phyloP scores from a whole-genome alignment of 2,888 invertebrate species.

The Agelastica alni region DNA sequence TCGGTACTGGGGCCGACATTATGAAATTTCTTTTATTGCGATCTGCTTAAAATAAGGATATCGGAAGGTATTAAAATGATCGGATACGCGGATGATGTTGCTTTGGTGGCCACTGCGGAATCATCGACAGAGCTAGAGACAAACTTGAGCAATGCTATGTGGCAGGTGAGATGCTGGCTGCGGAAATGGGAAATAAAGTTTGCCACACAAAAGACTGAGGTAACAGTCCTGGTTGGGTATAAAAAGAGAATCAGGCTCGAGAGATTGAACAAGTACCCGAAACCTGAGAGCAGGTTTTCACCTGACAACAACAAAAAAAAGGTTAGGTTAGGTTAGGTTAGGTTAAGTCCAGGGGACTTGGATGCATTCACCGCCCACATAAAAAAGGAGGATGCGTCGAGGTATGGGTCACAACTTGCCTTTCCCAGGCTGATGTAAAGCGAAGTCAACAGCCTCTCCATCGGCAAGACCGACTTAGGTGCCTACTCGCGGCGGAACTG shows the following conservation, averaged over 20 bases:
- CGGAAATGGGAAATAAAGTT: background rate
- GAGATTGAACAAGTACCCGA: background rate
- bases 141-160: background rate
- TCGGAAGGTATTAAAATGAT: background rate
- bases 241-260: background rate
- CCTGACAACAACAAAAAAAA: too few relatives aligned
- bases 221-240: background rate
- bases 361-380: too few relatives aligned
- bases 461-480: too few relatives aligned
- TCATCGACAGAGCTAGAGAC: too few relatives aligned
- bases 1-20: background rate
- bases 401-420: too few relatives aligned
- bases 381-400: too few relatives aligned
- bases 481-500: too few relatives aligned
- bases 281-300: background rate
- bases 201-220: background rate
- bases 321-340: constrained; percentile 7
- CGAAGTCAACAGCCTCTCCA: too few relatives aligned
- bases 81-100: background rate
- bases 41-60: background rate
- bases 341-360: too few relatives aligned
- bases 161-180: background rate
- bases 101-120: background rate
- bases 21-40: background rate
- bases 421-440: too few relatives aligned